Evolutionary conservation across 2,888 invertebrate species (phyloP).

Genomic region (Schizotus pectinicornis): DNA sequence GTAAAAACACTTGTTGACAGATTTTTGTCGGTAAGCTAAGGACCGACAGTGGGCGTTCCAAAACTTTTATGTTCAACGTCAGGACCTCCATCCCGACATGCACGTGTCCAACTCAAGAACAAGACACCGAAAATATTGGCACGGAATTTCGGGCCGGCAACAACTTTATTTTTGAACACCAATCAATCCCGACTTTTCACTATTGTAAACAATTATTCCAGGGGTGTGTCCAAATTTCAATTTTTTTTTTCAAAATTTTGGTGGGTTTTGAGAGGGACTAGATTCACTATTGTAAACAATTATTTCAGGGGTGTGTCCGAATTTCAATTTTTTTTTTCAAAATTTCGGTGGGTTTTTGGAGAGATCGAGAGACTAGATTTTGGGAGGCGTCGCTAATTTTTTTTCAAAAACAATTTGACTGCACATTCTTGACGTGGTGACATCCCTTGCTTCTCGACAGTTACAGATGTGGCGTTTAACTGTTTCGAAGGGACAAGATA

Average conservation of each 20-base stretch:
- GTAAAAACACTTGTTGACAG: constrained; percentile 31
- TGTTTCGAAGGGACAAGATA: constrained; percentile 54
- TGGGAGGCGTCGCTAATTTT: too few species aligned
- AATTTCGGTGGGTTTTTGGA: too few species aligned
- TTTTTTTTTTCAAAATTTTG: too few species aligned
- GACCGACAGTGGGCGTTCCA: constrained; percentile 26
- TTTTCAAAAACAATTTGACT: too few species aligned
- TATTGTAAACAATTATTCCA: neutral
- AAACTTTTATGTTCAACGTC: constrained; percentile 14
- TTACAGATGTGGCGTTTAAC: constrained; percentile 58
- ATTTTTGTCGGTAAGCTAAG: constrained; percentile 25
- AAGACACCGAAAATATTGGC: constrained; percentile 1
- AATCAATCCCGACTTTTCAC: neutral
- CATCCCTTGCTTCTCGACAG: constrained; percentile 41
- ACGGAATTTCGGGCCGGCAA: neutral
- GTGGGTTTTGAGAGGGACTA: too few species aligned
- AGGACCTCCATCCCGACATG: constrained; percentile 16
- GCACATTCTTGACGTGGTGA: too few species aligned
- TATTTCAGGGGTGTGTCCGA: too few species aligned
- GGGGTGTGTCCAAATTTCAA: too few species aligned
- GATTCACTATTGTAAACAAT: constrained; percentile 4
- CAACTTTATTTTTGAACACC: neutral
- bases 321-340: too few species aligned
- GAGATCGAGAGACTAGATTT: too few species aligned
- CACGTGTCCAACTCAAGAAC: constrained; percentile 18